phyloP scores from a whole-genome alignment of 2,113 vertebrate species.

The Neolamprologus cancellatus region DNA sequence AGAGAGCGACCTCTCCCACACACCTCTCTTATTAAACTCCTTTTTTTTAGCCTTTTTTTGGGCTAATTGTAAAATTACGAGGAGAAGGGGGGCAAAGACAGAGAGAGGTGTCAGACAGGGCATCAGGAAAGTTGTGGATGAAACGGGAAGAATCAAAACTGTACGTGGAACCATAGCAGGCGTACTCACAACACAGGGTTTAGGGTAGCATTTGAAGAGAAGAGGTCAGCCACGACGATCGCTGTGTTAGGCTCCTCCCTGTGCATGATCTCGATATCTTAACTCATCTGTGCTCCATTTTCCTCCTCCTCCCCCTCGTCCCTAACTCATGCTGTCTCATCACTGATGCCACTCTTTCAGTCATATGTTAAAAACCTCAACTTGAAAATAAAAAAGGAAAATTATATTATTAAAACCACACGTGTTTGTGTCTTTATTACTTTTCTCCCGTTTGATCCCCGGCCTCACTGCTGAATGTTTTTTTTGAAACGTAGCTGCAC shows the following conservation, averaged over 20 bases:
- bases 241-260: background rate
- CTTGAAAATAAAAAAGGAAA: slow-evolving; percentile 67
- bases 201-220: slow-evolving; percentile 6
- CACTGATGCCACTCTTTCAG: background rate
- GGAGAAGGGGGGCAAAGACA: background rate
- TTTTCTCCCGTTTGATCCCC: background rate
- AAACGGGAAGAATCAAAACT: background rate
- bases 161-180: slow-evolving; percentile 35
- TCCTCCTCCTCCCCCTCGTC: background rate
- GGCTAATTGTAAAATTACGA: background rate
- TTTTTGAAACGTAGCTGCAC: background rate
- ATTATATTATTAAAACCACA: slow-evolving; percentile 41
- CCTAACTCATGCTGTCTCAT: background rate
- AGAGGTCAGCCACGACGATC: background rate
- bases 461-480: background rate
- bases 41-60: background rate
- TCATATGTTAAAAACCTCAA: slow-evolving; percentile 14
- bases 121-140: slow-evolving; percentile 35
- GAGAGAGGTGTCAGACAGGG: slow-evolving; percentile 16
- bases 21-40: background rate
- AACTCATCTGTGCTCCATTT: slow-evolving; percentile 19
- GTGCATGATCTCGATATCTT: background rate
- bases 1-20: slow-evolving; percentile 3
- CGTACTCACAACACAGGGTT: background rate
- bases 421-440: slow-evolving; percentile 17